Conservation (phyloP, 2,797 vertebrate genomes). For the Natrix natrix region DNA sequence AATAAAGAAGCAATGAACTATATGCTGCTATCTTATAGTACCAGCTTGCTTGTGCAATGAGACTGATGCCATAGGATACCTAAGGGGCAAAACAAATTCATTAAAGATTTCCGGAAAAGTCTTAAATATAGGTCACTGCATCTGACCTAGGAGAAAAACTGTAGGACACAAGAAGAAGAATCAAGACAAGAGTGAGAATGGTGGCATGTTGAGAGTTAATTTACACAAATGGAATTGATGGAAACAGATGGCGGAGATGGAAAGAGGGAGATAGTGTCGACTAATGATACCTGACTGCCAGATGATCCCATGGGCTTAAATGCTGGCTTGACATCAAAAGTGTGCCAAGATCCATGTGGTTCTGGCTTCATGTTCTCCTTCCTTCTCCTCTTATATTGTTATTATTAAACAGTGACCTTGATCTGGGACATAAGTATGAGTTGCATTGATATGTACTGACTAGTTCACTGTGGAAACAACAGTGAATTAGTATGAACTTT, state of each 20-base stretch:
- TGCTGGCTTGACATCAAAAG: conserved; percentile 52
- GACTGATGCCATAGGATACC: background rate
- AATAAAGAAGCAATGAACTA: background rate
- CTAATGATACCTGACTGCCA: conserved; percentile 71
- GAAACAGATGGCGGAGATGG: conserved; percentile 70
- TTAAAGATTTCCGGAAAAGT: conserved; percentile 31
- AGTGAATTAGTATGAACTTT: conserved; percentile 7
- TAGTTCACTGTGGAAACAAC: conserved; percentile 7
- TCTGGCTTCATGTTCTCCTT: conserved; percentile 35
- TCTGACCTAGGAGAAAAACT: conserved; percentile 53
- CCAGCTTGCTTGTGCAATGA: background rate
- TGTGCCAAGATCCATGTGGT: conserved; percentile 56
- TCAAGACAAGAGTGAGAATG: conserved; percentile 32
- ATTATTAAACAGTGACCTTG: conserved; percentile 57
- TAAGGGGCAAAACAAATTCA: background rate
- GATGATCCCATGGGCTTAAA: conserved; percentile 62
- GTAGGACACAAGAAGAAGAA: conserved; percentile 56
- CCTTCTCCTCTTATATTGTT: conserved; percentile 30
- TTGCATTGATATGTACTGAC: background rate
- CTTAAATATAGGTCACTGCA: conserved; percentile 33
- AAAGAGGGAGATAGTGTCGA: conserved; percentile 44
- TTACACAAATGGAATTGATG: conserved; percentile 62
- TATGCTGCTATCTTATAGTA: background rate
- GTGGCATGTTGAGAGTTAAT: conserved; percentile 64
- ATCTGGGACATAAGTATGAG: background rate